phyloP scores from a whole-genome alignment of 2,113 vertebrate species.

The Ascaphus truei region DNA sequence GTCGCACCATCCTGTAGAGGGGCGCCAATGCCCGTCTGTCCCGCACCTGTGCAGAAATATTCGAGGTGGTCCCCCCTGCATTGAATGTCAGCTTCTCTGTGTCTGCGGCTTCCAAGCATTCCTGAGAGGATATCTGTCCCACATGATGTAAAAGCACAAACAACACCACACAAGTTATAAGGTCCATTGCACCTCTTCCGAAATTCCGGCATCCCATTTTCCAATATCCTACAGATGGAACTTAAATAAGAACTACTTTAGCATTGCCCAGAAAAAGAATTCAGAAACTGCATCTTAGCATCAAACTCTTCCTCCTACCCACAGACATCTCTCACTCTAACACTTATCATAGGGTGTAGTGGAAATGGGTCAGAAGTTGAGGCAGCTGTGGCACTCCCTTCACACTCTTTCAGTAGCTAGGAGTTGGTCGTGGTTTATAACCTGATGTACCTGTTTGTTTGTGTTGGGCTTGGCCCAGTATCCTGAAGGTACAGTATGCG shows the following conservation, averaged over 20 bases:
- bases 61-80: slow-evolving; percentile 39
- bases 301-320: not conserved
- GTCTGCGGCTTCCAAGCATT: slow-evolving; percentile 25
- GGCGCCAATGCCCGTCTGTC: slow-evolving; percentile 49
- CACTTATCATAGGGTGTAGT: not conserved
- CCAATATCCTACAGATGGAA: not conserved
- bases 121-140: not conserved
- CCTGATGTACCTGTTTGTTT: slow-evolving; percentile 28
- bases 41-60: slow-evolving; percentile 44
- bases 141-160: slow-evolving; percentile 5
- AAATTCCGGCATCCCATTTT: not conserved
- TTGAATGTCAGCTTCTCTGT: slow-evolving; percentile 42
- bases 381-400: not conserved
- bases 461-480: not conserved
- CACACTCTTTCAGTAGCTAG: too few species aligned
- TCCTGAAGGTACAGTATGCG: not conserved
- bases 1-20: slow-evolving; percentile 54
- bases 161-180: not conserved
- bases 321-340: not conserved
- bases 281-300: not conserved
- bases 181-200: not conserved
- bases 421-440: not conserved
- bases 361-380: not conserved
- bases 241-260: too few species aligned
- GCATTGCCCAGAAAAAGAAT: not conserved